Percentiles rank a stretch among this genome's conserved stretches.
Conservation (phyloP, 2,113 vertebrate species). For the Chaenocephalus aceratus region DNA sequence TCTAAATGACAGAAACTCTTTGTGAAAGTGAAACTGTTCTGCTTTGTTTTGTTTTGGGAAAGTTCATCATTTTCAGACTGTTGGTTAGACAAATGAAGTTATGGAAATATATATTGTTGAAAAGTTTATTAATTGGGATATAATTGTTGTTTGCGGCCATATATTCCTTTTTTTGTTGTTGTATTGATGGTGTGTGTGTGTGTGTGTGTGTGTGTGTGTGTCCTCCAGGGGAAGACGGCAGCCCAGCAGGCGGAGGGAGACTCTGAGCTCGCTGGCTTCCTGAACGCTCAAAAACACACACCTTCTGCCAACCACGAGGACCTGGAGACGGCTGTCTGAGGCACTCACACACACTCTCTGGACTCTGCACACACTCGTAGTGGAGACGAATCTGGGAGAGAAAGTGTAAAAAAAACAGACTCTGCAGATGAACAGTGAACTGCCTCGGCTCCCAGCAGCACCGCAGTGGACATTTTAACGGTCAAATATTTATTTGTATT, state of each 20-base stretch:
- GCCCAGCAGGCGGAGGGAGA: slow-evolving; percentile 92
- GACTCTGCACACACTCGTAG: slow-evolving; percentile 31
- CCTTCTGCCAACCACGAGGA: slow-evolving; percentile 88
- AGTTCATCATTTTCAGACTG: no score
- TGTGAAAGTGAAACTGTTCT: no score
- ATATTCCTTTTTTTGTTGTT: no score
- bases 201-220: not conserved
- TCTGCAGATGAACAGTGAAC: slow-evolving; percentile 3
- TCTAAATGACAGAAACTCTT: no score
- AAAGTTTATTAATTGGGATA: no score
- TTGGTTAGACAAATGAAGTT: not conserved
- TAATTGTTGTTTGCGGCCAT: no score
- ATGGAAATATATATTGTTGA: not conserved
- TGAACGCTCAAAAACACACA: slow-evolving; percentile 85
- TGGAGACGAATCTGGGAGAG: not conserved
- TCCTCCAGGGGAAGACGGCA: slow-evolving; percentile 90
- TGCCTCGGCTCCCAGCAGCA: slow-evolving; percentile 20
- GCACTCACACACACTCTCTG: slow-evolving; percentile 27
- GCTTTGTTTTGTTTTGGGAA: no score
- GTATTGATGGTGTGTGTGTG: no score
- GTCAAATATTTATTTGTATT: slow-evolving; percentile 80
- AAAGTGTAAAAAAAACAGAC: slow-evolving; percentile 1
- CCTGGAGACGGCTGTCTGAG: slow-evolving; percentile 98
- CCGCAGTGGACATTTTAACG: slow-evolving; percentile 49
- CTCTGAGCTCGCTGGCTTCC: slow-evolving; percentile 88